These are phyloP conservation scores for Drosophila teissieri DNA, from an alignment of 1,140 invertebrate genomes.

Conservation along the genomic window DNA sequence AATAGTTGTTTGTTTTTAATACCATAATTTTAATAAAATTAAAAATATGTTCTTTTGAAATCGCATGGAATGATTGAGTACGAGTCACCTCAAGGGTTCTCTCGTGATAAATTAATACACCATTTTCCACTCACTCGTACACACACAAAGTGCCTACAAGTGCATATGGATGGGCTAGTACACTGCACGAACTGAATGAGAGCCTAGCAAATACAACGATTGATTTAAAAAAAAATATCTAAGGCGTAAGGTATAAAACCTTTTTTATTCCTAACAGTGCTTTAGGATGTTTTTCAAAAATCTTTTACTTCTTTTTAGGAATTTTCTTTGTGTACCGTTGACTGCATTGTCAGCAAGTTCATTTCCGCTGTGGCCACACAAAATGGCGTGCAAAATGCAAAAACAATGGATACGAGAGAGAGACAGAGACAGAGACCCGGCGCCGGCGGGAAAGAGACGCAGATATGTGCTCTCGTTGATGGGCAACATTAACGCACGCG, in stretches of 20 bases:
- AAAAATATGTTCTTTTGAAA: slow-evolving; percentile 4
- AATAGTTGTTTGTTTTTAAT: too few relatives aligned
- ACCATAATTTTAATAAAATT: too few relatives aligned
- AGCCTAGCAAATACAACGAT: too few relatives aligned
- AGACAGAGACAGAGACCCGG: not conserved
- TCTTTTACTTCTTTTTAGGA: too few relatives aligned
- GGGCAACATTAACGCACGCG: slow-evolving; percentile 46
- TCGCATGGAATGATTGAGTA: slow-evolving; percentile 23
- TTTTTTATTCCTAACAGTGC: too few relatives aligned
- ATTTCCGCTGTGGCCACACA: slow-evolving; percentile 52
- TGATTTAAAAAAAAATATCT: too few relatives aligned
- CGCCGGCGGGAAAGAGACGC: not conserved
- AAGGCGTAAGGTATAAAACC: too few relatives aligned
- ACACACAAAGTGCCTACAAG: not conserved
- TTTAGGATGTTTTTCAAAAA: too few relatives aligned
- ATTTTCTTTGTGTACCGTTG: slow-evolving; percentile 7
- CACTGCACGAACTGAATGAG: not conserved
- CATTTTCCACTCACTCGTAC: slow-evolving; percentile 36
- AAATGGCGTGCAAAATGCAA: slow-evolving; percentile 48
- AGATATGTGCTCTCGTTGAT: slow-evolving; percentile 16
- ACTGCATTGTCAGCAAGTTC: slow-evolving; percentile 49
- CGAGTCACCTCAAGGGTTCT: slow-evolving; percentile 32
- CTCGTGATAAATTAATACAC: slow-evolving; percentile 39
- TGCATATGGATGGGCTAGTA: not conserved
- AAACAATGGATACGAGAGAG: slow-evolving; percentile 11